Base-by-base conservation (phyloP, 2,888 invertebrate genomes). In the Thysanoteuthis rhombus region DNA sequence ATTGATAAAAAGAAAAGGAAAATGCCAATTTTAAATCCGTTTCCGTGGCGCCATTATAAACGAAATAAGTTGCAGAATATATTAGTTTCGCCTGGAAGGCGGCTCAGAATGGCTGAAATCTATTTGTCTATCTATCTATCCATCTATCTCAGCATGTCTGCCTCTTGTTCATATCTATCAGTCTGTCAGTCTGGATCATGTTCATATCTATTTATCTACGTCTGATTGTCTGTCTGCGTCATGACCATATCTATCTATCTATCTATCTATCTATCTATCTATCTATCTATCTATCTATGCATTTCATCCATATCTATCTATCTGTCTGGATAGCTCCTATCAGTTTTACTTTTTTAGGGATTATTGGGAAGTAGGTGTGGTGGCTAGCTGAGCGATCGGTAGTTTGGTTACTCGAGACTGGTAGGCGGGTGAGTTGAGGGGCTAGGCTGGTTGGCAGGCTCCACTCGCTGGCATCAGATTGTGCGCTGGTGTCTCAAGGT, bases 391-490 rank as follows among this genome's bases (percentile, higher is more conserved):
- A n/a, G 75, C n/a, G n/a, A 75, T 75, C n/a, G n/a, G 75, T 75
- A n/a, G 75, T 75, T 75, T n/a, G 32, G 75, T 75, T 75, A 75
- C 75, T 75, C 75, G 75, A 75, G n/a, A 75, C 75, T n/a, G n/a
- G 58, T 32, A n/a, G 75, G 75, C 8, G 75, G 32, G 75, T 75
- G 75, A 75, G 75, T 75, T 75, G 75, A 75, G n/a, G 75, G 75
- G 75, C n/a, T 75, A 32, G 75, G 75, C 75, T 75, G 75, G n/a
- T 75, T 75, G 75, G 75, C 75, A 75, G 75, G 75, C 75, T 75
- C 75, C 75, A 75, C 75, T n/a, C 75, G 75, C 75, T 75, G 75
- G 75, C 75, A 75, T n/a, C 75, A n/a, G 75, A n/a, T 75, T 75
- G 75, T 75, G 75, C 75, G 75, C 75, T 75, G 75, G 75, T 75